Evolutionary conservation across 2,113 vertebrate species (phyloP).

Genomic region (Odobenus rosmarus): DNA sequence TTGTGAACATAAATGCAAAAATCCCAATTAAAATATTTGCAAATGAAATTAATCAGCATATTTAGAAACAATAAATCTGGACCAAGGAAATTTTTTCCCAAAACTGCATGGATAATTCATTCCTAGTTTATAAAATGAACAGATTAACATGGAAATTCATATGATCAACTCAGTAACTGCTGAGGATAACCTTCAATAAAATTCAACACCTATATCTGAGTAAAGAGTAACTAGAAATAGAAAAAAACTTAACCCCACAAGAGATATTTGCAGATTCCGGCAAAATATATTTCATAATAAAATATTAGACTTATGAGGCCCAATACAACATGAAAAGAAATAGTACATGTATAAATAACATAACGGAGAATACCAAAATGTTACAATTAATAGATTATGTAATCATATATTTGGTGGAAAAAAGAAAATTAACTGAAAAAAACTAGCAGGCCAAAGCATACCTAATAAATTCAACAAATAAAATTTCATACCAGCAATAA

Average conservation of each 20-base stretch:
- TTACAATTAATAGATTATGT: not conserved
- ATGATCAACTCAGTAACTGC: not conserved
- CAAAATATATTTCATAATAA: not conserved
- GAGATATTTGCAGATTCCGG: not conserved
- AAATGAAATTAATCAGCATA: slow-evolving; percentile 4
- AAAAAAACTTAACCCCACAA: not conserved
- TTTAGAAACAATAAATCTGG: not conserved
- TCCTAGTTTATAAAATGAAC: not conserved
- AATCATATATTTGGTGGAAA: not conserved
- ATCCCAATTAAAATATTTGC: not conserved
- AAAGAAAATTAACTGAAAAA: slow-evolving; percentile 22
- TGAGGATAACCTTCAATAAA: not conserved
- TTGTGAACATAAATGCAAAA: not conserved
- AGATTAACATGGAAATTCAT: not conserved
- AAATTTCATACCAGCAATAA: not conserved
- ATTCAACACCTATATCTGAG: not conserved
- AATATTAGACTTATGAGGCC: not conserved
- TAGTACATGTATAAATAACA: not conserved
- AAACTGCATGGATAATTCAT: not conserved
- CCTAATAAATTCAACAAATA: not conserved
- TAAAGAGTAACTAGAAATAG: not conserved
- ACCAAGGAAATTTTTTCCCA: not conserved
- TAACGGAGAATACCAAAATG: not conserved
- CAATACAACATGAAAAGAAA: not conserved
- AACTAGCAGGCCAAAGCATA: not conserved